These are phyloP conservation scores for Enteromius radiatus DNA, from an alignment of 2,797 vertebrate species.

Conservation along the genomic window DNA sequence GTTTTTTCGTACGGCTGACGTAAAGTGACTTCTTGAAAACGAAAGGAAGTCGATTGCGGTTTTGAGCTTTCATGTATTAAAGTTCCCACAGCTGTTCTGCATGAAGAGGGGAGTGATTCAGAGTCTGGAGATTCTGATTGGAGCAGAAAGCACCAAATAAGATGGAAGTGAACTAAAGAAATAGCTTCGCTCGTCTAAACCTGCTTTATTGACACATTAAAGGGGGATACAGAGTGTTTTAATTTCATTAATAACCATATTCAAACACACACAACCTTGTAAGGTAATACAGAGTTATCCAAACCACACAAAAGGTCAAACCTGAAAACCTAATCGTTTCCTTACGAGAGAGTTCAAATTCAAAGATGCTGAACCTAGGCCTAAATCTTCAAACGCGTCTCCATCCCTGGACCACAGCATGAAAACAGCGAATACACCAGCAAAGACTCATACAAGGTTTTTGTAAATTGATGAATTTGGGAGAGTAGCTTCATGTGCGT, in stretches of 20 bases:
- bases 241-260: background rate
- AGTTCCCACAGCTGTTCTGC: constrained; percentile 84
- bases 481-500: background rate
- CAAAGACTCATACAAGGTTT: background rate
- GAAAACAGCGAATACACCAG: background rate
- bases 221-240: background rate
- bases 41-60: constrained; percentile 82
- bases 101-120: constrained; percentile 79
- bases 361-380: background rate
- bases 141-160: constrained; percentile 56
- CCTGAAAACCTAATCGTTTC: background rate
- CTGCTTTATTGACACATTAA: constrained; percentile 9
- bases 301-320: background rate
- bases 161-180: constrained; percentile 50
- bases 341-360: background rate
- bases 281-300: background rate
- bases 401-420: background rate
- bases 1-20: constrained; percentile 16
- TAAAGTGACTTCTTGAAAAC: constrained; percentile 63
- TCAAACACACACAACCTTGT: background rate
- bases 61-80: constrained; percentile 82
- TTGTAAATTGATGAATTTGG: background rate
- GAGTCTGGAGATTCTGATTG: constrained; percentile 75
- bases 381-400: background rate
- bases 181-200: constrained; percentile 7